A percentile compares a stretch with the other conserved stretches of the same genome.
These are phyloP conservation scores for Sebastolobus altivelis DNA, from an alignment of 2,797 vertebrate genomes.

Conservation along the genomic window DNA sequence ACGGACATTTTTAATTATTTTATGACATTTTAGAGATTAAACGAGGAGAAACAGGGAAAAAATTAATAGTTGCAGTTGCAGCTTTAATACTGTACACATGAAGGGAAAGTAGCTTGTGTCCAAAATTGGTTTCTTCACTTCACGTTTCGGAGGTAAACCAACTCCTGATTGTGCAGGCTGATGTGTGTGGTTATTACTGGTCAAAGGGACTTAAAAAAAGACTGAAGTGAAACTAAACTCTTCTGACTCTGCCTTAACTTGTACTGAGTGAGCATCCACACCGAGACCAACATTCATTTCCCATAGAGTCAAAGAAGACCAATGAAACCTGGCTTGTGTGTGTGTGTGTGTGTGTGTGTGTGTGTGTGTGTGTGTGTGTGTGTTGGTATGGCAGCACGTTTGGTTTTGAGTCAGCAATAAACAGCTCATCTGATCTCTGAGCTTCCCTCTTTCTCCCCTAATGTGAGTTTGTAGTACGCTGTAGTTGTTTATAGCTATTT, in stretches of 20 bases:
- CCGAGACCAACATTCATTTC: neutral
- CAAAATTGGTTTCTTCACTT: neutral
- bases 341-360: neutral
- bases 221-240: constrained; percentile 44
- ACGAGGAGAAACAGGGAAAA: neutral
- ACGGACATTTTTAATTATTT: too few relatives aligned
- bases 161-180: neutral
- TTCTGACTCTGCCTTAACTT: neutral
- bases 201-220: neutral
- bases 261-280: neutral
- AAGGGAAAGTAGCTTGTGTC: neutral
- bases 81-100: too few relatives aligned
- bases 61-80: neutral
- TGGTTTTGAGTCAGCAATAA: constrained; percentile 19
- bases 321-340: neutral
- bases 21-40: neutral
- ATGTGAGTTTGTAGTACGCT: neutral
- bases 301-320: neutral
- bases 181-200: neutral
- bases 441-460: constrained; percentile 28
- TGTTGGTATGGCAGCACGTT: neutral
- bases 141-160: neutral
- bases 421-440: constrained; percentile 18
- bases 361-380: neutral
- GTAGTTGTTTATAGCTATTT: neutral